Percentiles rank a stretch among this genome's conserved stretches.
Evolutionary conservation across 2,888 invertebrate species (phyloP).

Genomic region (Trissoscelio sp.): DNA sequence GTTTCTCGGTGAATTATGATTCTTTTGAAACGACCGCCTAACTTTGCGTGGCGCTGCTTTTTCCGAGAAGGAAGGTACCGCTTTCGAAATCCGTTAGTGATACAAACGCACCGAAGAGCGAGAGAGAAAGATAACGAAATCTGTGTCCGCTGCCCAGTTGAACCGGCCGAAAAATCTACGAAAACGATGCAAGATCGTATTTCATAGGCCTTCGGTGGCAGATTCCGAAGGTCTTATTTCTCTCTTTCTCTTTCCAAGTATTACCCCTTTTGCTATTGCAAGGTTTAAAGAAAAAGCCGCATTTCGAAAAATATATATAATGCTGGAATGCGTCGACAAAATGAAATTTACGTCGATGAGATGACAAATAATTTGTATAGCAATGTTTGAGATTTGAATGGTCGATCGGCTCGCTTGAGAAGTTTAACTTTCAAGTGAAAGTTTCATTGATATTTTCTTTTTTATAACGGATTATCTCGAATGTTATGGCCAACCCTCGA

Average conservation of each 20-base stretch:
- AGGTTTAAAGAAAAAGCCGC: too few species aligned
- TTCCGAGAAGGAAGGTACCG: constrained; percentile 73
- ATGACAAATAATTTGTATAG: too few species aligned
- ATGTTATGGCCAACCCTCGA: constrained; percentile 51
- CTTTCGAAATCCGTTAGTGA: constrained; percentile 75
- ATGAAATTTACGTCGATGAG: too few species aligned
- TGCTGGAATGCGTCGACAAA: too few species aligned
- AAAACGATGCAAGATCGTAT: constrained; percentile 73
- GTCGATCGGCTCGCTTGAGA: constrained; percentile 3
- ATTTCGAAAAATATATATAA: too few species aligned
- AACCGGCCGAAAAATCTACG: constrained; percentile 65
- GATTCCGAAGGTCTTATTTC: constrained; percentile 45
- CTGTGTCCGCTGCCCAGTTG: constrained; percentile 43
- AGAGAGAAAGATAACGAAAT: too few species aligned
- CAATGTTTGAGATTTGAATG: too few species aligned
- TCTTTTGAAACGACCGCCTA: constrained; percentile 55
- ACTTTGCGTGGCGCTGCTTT: constrained; percentile 51
- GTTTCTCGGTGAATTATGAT: constrained; percentile 64
- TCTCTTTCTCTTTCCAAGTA: not conserved
- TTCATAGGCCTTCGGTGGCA: constrained; percentile 70
- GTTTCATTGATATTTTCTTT: constrained; percentile 43
- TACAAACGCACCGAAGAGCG: constrained; percentile 69
- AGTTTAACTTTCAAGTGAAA: constrained; percentile 32
- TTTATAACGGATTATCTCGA: constrained; percentile 62
- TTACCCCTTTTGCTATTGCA: not conserved